A percentile compares a stretch with the other conserved stretches of the same genome.
phyloP scores from a whole-genome alignment of 2,888 invertebrate species.

The Drosophila robusta region DNA sequence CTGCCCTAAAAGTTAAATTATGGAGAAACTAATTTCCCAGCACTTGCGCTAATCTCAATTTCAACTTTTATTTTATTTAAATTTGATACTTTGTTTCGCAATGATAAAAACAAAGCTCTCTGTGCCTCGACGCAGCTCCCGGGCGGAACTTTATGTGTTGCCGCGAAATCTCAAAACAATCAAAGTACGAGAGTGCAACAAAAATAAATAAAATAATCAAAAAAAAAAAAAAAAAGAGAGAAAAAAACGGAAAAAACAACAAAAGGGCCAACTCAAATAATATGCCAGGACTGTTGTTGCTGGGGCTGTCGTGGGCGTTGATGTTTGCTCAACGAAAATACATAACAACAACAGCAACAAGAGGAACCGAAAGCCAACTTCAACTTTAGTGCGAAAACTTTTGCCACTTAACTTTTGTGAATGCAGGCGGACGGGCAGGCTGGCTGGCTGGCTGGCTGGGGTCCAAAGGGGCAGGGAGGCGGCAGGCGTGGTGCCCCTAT shows the following conservation, averaged over 20 bases:
- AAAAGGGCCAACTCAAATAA: constrained; percentile 68
- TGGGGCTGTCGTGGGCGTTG: constrained; percentile 70
- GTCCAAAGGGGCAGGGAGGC: not conserved
- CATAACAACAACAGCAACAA: constrained; percentile 39
- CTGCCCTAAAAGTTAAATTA: constrained; percentile 50
- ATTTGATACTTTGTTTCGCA: constrained; percentile 62
- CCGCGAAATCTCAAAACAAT: constrained; percentile 78
- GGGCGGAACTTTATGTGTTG: constrained; percentile 69
- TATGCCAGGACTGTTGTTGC: constrained; percentile 48
- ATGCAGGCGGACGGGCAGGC: constrained; percentile 42
- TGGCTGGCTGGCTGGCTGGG: too few species aligned
- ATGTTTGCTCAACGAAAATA: constrained; percentile 74
- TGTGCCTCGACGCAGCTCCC: constrained; percentile 24
- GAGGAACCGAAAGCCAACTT: constrained; percentile 61
- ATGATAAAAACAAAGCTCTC: constrained; percentile 55
- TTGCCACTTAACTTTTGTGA: constrained; percentile 77
- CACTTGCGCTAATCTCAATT: constrained; percentile 72
- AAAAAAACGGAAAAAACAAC: constrained; percentile 12
- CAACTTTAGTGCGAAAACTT: constrained; percentile 80
- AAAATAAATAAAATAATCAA: constrained; percentile 26
- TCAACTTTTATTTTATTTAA: constrained; percentile 77
- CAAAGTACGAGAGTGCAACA: constrained; percentile 67
- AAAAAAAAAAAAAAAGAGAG: constrained; percentile 3
- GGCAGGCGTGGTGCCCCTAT: constrained; percentile 26
- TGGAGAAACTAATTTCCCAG: constrained; percentile 68